Conservation (phyloP, 2,113 vertebrate genomes). For the Pseudonaja textilis region DNA sequence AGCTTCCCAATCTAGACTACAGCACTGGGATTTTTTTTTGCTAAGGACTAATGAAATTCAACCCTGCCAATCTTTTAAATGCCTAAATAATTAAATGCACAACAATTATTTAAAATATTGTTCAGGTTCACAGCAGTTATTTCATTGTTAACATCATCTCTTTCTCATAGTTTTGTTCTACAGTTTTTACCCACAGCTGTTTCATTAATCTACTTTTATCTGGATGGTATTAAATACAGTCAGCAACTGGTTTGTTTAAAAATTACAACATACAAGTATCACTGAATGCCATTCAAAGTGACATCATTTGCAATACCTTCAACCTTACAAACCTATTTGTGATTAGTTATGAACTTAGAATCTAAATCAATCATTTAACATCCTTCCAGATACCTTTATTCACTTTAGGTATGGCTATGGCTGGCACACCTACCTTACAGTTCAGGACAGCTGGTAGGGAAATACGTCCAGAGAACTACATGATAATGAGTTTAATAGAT, state of each 20-base stretch:
- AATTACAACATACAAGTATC: not conserved
- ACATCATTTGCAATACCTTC: not conserved
- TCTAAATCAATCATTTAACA: not conserved
- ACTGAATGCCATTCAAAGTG: not conserved
- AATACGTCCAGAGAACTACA: not conserved
- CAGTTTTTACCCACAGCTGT: not conserved
- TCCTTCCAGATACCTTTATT: not conserved
- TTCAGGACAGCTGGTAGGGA: not conserved
- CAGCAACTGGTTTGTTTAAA: not conserved
- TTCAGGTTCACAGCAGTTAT: not conserved
- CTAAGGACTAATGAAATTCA: not conserved
- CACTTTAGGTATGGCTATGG: not conserved
- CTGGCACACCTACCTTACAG: not conserved
- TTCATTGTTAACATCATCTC: not conserved
- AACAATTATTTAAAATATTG: not conserved
- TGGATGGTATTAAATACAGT: not conserved
- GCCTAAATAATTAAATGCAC: not conserved
- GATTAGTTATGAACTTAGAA: not conserved
- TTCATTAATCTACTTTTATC: not conserved
- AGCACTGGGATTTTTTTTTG: not conserved
- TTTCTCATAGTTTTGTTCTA: not conserved
- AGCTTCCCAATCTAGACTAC: not conserved
- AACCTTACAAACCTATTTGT: not conserved
- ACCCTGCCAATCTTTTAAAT: not conserved
- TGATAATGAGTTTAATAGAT: not conserved